Evolutionary conservation across 2,113 vertebrate genomes (phyloP).

Genomic region (Leptocoma aspasia): DNA sequence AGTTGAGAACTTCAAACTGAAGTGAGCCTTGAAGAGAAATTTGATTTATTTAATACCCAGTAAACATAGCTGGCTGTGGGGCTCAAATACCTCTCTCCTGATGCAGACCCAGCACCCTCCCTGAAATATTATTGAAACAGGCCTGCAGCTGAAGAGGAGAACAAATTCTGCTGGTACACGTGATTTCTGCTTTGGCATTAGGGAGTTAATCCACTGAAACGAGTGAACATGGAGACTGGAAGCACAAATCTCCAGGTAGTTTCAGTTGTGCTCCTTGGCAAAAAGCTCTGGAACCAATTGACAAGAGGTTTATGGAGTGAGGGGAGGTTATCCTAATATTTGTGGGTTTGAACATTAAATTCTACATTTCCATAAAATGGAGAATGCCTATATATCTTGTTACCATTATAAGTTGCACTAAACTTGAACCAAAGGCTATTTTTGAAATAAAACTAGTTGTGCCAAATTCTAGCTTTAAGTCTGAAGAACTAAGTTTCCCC

Average conservation of each 20-base stretch:
- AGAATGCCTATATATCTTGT: neutral
- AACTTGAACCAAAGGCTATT: neutral
- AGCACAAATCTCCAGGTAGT: neutral
- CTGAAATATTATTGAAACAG: neutral
- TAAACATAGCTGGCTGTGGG: neutral
- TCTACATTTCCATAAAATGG: neutral
- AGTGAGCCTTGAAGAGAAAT: constrained; percentile 17
- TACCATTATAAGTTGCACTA: neutral
- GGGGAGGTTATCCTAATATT: neutral
- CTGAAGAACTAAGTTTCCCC: neutral
- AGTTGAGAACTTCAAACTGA: neutral
- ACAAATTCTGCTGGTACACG: neutral
- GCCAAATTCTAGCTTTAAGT: neutral
- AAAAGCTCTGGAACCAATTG: neutral
- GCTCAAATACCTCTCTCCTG: neutral
- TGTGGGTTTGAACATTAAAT: neutral
- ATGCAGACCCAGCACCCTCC: neutral
- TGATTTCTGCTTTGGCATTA: neutral
- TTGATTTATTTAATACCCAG: neutral
- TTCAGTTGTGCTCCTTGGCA: neutral
- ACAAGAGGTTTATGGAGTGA: neutral
- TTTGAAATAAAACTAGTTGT: neutral
- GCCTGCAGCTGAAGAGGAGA: neutral
- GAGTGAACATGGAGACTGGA: neutral
- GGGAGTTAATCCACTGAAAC: neutral